Evolutionary conservation across 2,888 invertebrate species (phyloP).

Genomic region (Anthophora plumipes): DNA sequence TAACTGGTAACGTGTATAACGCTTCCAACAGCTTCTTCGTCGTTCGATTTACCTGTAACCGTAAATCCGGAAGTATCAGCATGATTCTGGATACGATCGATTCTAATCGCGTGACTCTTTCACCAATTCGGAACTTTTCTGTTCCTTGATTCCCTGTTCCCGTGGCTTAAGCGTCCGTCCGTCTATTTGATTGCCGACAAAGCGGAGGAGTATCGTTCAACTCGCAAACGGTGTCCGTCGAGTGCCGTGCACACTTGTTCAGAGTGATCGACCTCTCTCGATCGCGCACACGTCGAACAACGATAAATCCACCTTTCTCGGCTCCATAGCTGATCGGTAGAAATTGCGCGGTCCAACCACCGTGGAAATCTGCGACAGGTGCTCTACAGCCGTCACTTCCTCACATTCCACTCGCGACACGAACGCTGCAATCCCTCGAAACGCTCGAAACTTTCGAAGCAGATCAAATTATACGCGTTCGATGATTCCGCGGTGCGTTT

Average conservation of each 20-base stretch:
- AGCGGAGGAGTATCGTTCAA: neutral
- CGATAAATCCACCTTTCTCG: conserved; percentile 24
- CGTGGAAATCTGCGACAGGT: neutral
- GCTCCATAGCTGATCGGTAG: conserved; percentile 17
- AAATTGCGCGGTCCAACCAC: neutral
- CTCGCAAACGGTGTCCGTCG: too few species aligned
- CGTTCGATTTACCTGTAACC: conserved; percentile 79
- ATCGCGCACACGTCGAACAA: conserved; percentile 7
- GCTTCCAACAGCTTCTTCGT: neutral
- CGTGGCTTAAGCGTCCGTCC: neutral
- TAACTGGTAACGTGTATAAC: neutral
- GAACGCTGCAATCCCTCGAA: neutral
- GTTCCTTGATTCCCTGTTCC: neutral
- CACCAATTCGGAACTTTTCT: neutral
- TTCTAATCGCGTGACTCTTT: neutral
- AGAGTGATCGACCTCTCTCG: conserved; percentile 21
- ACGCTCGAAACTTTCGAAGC: neutral
- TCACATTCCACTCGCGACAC: conserved; percentile 33
- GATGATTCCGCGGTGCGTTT: conserved; percentile 60
- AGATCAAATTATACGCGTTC: conserved; percentile 22
- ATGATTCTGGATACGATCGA: conserved; percentile 64
- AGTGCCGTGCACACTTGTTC: neutral
- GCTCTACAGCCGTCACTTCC: neutral
- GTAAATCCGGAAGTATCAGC: conserved; percentile 83
- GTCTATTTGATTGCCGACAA: neutral